phyloP scores from a whole-genome alignment of 92 coral and sea anemone species.

The Muricea muricata region DNA sequence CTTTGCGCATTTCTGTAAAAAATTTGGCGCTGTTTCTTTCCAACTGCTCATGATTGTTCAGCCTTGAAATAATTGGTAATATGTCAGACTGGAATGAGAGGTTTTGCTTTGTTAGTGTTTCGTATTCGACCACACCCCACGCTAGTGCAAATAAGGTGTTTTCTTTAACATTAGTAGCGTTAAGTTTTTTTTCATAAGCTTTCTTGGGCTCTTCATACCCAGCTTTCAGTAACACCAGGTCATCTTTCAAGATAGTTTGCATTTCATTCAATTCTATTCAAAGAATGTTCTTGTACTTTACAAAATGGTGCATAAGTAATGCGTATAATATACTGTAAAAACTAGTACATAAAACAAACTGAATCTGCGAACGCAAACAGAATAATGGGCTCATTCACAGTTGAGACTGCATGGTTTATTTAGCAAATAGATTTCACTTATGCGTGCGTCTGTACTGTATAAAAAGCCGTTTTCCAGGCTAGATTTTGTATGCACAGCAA shows the following conservation, averaged over 20 bases:
- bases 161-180: conserved; percentile 7
- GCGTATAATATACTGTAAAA: too few relatives aligned
- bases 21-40: background rate
- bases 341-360: too few relatives aligned
- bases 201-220: conserved; percentile 32
- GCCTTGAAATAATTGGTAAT: background rate
- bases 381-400: too few relatives aligned
- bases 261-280: background rate
- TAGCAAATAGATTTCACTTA: too few relatives aligned
- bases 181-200: conserved; percentile 33
- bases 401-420: too few relatives aligned
- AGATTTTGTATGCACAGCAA: too few relatives aligned
- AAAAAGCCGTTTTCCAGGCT: too few relatives aligned
- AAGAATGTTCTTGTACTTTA: background rate
- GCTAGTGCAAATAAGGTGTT: conserved; percentile 41
- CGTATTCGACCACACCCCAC: conserved; percentile 49
- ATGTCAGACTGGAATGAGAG: background rate
- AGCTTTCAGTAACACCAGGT: background rate
- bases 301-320: too few relatives aligned
- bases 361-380: too few relatives aligned
- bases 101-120: conserved; percentile 14
- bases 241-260: background rate
- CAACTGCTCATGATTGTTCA: background rate
- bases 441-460: too few relatives aligned
- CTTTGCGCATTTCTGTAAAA: conserved; percentile 14